A percentile compares a stretch with the other conserved stretches of the same genome.
phyloP scores from a whole-genome alignment of 2,113 vertebrate genomes.

The Microcebus lehilahytsara region DNA sequence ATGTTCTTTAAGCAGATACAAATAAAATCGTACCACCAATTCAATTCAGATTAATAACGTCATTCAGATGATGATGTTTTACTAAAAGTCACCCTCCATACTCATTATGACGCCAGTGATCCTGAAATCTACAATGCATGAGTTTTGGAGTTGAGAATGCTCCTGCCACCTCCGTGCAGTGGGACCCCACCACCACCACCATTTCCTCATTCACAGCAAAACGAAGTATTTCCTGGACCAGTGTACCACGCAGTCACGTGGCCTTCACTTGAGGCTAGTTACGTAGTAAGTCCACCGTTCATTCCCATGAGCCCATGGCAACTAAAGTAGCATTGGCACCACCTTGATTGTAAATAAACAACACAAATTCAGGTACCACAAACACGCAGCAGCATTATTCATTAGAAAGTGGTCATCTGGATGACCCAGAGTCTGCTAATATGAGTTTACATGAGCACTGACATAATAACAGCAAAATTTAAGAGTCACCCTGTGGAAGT shows the following conservation, averaged over 20 bases:
- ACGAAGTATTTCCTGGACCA: too few species aligned
- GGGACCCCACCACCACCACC: too few species aligned
- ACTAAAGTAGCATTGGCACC: background rate
- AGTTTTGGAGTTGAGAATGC: background rate
- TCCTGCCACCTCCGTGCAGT: rapidly evolving
- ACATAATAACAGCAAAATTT: background rate
- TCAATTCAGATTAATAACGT: background rate
- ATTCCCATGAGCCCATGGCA: background rate
- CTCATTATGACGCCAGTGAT: background rate
- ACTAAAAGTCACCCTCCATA: background rate
- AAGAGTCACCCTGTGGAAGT: background rate
- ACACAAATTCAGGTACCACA: background rate
- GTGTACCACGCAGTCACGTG: rapidly evolving
- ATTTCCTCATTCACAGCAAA: background rate
- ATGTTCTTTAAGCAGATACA: background rate
- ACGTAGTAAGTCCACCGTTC: background rate
- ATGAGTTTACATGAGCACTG: background rate
- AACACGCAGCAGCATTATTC: background rate
- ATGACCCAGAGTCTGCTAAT: background rate
- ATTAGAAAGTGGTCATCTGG: background rate
- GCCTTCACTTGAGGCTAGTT: background rate
- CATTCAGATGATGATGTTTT: background rate
- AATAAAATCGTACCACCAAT: background rate
- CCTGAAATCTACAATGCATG: rapidly evolving
- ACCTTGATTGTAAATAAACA: background rate